Evolutionary conservation across 2,113 vertebrate species (phyloP).

Genomic region (Cavia porcellus): DNA sequence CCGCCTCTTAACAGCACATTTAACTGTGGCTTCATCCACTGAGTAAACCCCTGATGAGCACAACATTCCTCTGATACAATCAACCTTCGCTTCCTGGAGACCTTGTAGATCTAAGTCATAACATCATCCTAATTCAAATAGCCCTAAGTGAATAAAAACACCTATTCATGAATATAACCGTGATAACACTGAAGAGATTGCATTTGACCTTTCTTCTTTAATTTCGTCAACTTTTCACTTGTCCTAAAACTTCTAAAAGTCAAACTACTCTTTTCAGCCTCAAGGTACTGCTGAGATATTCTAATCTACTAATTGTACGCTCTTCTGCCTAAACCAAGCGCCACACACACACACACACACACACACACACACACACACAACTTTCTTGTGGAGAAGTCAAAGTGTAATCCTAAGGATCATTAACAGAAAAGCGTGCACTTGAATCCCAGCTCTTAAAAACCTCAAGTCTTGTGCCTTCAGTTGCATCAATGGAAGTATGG

Average conservation of each 20-base stretch:
- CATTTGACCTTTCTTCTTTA: not conserved
- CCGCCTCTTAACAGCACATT: not conserved
- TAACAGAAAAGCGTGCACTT: not conserved
- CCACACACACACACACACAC: not conserved
- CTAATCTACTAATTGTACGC: not conserved
- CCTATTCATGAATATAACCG: not conserved
- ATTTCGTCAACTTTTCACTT: not conserved
- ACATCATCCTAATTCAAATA: not conserved
- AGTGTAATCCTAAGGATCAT: not conserved
- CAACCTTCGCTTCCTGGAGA: not conserved
- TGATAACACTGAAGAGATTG: not conserved
- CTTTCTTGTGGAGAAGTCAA: not conserved
- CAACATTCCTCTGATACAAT: not conserved
- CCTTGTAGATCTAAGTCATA: not conserved
- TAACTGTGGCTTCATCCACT: not conserved
- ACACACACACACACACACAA: not conserved
- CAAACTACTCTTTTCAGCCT: not conserved
- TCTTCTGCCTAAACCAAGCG: not conserved
- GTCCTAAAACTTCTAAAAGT: not conserved
- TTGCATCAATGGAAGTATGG: not conserved
- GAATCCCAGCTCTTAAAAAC: not conserved
- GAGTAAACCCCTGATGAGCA: not conserved
- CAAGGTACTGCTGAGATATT: not conserved
- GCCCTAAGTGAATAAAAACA: not conserved
- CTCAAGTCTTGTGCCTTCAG: not conserved